phyloP scores from a whole-genome alignment of 2,888 invertebrate genomes.

The Nomada hirtipes region DNA sequence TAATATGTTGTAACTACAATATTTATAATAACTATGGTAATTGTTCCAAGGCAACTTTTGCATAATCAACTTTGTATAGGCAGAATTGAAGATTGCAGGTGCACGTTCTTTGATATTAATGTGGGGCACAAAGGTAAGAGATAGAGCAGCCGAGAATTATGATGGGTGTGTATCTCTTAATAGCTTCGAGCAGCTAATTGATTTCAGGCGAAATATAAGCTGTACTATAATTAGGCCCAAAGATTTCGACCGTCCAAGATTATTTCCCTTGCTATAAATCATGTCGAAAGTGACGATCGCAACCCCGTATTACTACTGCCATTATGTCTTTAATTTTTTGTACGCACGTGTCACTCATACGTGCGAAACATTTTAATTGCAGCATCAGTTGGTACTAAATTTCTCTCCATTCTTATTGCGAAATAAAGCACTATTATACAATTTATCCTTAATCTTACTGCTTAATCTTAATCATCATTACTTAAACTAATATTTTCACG shows the following conservation, averaged over 20 bases:
- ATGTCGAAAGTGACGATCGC: not conserved
- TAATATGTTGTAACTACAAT: too few species aligned
- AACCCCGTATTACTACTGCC: not conserved
- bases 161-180: not conserved
- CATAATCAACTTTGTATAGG: not conserved
- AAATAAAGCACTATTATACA: too few species aligned
- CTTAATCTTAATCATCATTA: too few species aligned
- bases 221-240: constrained; percentile 21
- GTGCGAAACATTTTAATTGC: not conserved
- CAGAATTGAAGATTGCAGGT: constrained; percentile 1
- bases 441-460: too few species aligned
- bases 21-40: too few species aligned
- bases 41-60: not conserved
- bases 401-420: too few species aligned
- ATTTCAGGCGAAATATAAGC: constrained; percentile 13
- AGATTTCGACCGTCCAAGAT: not conserved
- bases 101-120: not conserved
- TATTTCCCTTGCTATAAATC: constrained; percentile 18
- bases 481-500: too few species aligned
- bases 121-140: not conserved
- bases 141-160: not conserved
- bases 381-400: not conserved
- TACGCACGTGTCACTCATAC: not conserved
- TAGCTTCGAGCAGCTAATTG: constrained; percentile 9
- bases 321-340: not conserved